Percentiles rank a stretch among this genome's conserved stretches.
Conservation (phyloP, 2,113 vertebrate genomes). For the Cyphomyrus plagiostoma region DNA sequence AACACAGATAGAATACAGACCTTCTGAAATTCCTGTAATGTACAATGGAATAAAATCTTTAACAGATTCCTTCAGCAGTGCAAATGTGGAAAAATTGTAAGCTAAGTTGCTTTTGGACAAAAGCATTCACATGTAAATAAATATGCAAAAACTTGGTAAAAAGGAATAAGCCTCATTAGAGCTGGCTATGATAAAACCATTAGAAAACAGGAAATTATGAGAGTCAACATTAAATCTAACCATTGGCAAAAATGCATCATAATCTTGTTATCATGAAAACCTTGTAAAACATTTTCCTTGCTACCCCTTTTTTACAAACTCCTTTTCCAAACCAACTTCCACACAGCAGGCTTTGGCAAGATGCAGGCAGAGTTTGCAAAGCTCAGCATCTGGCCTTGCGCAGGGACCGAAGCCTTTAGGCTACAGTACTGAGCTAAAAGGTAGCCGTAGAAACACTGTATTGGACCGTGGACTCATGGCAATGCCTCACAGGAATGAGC, state of each 20-base stretch:
- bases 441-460: background rate
- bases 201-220: constrained; percentile 18
- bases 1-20: background rate
- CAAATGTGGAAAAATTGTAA: background rate
- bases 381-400: background rate
- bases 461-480: background rate
- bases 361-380: background rate
- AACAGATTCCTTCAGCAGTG: background rate
- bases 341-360: background rate
- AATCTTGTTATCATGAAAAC: constrained; percentile 3
- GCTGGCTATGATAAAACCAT: constrained; percentile 4
- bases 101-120: background rate
- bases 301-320: background rate
- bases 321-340: constrained; percentile 14
- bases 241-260: background rate
- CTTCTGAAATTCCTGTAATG: background rate
- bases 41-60: constrained; percentile 3
- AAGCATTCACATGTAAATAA: background rate
- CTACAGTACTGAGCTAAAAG: background rate
- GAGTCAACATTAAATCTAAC: background rate
- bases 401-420: background rate
- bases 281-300: background rate
- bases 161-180: background rate
- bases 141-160: constrained; percentile 3
- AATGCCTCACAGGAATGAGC: background rate